phyloP scores from a whole-genome alignment of 2,113 vertebrate genomes.

The Glareola pratincola region DNA sequence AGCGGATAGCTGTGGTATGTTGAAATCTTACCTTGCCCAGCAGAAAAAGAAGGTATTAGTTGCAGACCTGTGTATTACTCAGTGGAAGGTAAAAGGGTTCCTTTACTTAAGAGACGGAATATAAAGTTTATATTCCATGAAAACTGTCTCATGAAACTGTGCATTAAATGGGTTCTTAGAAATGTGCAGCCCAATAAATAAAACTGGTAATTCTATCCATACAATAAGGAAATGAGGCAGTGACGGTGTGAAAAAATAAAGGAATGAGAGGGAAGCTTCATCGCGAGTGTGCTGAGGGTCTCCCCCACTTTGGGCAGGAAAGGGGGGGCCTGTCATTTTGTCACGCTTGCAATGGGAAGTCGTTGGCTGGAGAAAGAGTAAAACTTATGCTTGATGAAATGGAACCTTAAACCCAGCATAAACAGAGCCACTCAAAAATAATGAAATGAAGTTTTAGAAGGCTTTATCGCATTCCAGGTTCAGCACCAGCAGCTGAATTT shows the following conservation, averaged over 20 bases:
- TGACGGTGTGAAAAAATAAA: not conserved
- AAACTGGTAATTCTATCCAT: not conserved
- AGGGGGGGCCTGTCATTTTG: not conserved
- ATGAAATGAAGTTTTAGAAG: constrained; percentile 43
- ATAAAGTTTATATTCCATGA: constrained; percentile 32
- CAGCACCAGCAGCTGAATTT: constrained; percentile 44
- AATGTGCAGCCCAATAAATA: constrained; percentile 16
- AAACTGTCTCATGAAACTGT: constrained; percentile 5
- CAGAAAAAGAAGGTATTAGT: not conserved
- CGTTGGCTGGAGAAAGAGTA: not conserved
- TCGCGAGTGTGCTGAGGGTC: not conserved
- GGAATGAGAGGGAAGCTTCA: not conserved
- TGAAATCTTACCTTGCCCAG: not conserved
- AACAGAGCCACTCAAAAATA: constrained; percentile 43
- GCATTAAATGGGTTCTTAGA: constrained; percentile 15
- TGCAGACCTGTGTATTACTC: not conserved
- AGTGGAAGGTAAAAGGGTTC: not conserved
- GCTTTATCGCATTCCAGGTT: constrained; percentile 9
- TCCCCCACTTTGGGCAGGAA: not conserved
- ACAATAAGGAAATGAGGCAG: not conserved
- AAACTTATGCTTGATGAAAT: not conserved
- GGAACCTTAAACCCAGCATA: constrained; percentile 22
- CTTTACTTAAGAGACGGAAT: not conserved
- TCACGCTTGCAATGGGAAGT: not conserved
- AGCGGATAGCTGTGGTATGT: not conserved